Conservation (phyloP, 1,140 invertebrate genomes). For the Hycleus phaleratus region DNA sequence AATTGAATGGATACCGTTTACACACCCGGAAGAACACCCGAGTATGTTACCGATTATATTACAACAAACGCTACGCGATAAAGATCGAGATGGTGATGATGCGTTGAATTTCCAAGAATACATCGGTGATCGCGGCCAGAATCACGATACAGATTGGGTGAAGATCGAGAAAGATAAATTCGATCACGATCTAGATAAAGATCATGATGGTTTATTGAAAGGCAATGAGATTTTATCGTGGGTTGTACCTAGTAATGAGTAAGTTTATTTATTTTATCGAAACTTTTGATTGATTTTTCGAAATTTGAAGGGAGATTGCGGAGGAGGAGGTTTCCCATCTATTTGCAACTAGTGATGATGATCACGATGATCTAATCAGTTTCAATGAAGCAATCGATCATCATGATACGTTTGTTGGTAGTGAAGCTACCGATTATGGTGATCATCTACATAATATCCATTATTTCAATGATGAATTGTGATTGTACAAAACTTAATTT, state of each 20-base stretch:
- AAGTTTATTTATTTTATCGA: slow-evolving; percentile 37
- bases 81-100: slow-evolving; percentile 80
- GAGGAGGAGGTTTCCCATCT: slow-evolving; percentile 87
- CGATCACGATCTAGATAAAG: slow-evolving; percentile 77
- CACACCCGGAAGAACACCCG: slow-evolving; percentile 88
- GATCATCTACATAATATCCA: slow-evolving; percentile 78
- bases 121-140: slow-evolving; percentile 62
- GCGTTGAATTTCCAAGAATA: slow-evolving; percentile 76
- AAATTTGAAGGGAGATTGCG: slow-evolving; percentile 66
- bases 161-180: slow-evolving; percentile 85
- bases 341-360: slow-evolving; percentile 79
- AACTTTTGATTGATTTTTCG: not conserved
- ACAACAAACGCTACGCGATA: slow-evolving; percentile 75
- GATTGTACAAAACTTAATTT: slow-evolving; percentile 9
- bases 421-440: slow-evolving; percentile 93
- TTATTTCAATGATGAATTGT: slow-evolving; percentile 72
- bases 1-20: slow-evolving; percentile 82
- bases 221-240: slow-evolving; percentile 77
- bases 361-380: slow-evolving; percentile 76
- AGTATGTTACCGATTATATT: slow-evolving; percentile 81
- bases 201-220: slow-evolving; percentile 77
- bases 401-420: slow-evolving; percentile 90
- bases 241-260: slow-evolving; percentile 89
- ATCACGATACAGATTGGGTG: slow-evolving; percentile 75
- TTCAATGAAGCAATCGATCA: slow-evolving; percentile 83